Percentiles rank a stretch among this genome's conserved stretches.
phyloP scores from a whole-genome alignment of 2,888 invertebrate species.

The Agonopterix heracliana region DNA sequence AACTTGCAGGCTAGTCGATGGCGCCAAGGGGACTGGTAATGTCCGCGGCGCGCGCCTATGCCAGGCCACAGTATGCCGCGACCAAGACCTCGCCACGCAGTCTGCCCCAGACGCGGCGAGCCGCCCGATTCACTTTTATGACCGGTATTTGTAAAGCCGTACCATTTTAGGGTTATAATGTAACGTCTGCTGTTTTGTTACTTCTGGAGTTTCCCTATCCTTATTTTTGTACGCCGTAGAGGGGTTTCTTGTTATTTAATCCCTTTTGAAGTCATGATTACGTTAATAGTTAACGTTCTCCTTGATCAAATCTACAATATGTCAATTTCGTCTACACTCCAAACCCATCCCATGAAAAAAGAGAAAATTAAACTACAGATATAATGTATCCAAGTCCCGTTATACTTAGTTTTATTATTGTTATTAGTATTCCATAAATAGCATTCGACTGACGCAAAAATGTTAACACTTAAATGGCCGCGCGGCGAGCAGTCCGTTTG shows the following conservation, averaged over 20 bases:
- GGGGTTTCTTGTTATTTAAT: no score
- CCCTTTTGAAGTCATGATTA: no score
- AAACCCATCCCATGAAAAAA: no score
- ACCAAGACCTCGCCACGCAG: slow-evolving; percentile 49
- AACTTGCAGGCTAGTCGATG: background rate
- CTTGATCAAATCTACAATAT: no score
- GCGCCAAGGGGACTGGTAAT: slow-evolving; percentile 10
- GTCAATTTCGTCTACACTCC: no score
- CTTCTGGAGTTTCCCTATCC: no score
- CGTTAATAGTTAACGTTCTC: no score
- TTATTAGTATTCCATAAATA: slow-evolving; percentile 15
- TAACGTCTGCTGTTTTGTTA: background rate
- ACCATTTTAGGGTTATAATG: slow-evolving; percentile 5
- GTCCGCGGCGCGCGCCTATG: slow-evolving; percentile 40
- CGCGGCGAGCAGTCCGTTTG: slow-evolving; percentile 58
- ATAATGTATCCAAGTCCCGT: no score
- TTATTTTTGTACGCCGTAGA: no score
- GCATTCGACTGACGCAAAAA: slow-evolving; percentile 45
- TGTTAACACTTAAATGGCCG: slow-evolving; percentile 68
- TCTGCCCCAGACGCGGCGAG: slow-evolving; percentile 44
- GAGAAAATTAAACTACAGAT: no score
- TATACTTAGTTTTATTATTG: no score
- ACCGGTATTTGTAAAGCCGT: slow-evolving; percentile 20
- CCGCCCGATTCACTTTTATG: slow-evolving; percentile 37
- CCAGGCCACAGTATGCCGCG: slow-evolving; percentile 34